Base-by-base conservation (phyloP, 1,140 invertebrate species). In the Bombus balteatus region DNA sequence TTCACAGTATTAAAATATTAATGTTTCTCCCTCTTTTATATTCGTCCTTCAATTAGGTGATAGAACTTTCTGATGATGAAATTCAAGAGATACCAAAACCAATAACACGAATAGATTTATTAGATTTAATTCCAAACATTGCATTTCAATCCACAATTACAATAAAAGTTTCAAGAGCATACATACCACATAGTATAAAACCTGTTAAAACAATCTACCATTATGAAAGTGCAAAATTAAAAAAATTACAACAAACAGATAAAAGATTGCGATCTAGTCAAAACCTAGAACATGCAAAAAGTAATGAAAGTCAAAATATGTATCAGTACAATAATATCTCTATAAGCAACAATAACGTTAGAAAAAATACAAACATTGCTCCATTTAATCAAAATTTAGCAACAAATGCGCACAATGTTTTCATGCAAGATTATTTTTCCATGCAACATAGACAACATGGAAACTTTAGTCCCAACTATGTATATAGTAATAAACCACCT, bases 11-110 rank as follows among this genome's bases (percentile, higher is more conserved):
- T 39, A 4, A 82, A 70, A 71, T 62, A 47, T 75, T 41, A 89
- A 78, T 88, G 39, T 53, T 53, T 53, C 6, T 53, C 1, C 5
- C 1, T 70, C n/a, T 53, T 77, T 83, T 87, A 41, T 34, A 32
- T 34, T 80, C 32, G 13, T 73, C 79, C 65, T 85, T 43, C 72
- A 34, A 77, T 82, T 53, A 95, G 94, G 88, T 95, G 3, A 94
- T 95, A 59, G 94, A 95, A 79, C 90, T 95, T 62, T 95, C 95
- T 1, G 95, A 95, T 62, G 95, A 95, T 72, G 95, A 95, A 39
- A 91, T 94, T 66, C 92, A 95, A 88, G 92, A 94, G 86, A 91
- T 94, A 71, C 92, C 92, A 18, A 87, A 83, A 32, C 89, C 89
- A 22, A 85, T 94, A 88, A 90, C 93, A 10, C 88, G 93, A 76